These are phyloP conservation scores for Pomatorhinus ruficollis DNA, from an alignment of 2,113 vertebrate species.

Conservation along the genomic window DNA sequence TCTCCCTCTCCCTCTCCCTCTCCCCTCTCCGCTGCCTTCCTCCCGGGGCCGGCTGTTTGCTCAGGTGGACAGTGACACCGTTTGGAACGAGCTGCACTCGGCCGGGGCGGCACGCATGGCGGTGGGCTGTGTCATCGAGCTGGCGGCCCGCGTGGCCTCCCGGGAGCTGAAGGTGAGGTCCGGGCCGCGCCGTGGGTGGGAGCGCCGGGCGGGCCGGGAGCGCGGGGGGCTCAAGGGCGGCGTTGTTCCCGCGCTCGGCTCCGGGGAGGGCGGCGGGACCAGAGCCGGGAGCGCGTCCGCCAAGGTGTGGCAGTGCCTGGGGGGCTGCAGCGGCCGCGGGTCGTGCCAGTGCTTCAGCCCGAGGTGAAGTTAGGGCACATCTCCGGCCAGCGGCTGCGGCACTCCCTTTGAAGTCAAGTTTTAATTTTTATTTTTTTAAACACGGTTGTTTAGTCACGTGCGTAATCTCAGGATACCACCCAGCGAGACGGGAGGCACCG, in stretches of 20 bases:
- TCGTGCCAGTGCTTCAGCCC: not conserved
- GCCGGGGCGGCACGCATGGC: conserved; percentile 82
- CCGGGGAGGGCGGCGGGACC: not conserved
- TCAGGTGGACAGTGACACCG: conserved; percentile 98
- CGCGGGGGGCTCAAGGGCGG: conserved; percentile 66
- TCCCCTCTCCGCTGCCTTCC: conserved; percentile 52
- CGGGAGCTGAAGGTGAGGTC: conserved; percentile 87
- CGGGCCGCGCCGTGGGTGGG: conserved; percentile 83
- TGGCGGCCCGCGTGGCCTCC: conserved; percentile 82
- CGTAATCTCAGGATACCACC: conserved; percentile 58
- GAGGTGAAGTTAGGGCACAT: not conserved
- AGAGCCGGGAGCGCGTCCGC: not conserved
- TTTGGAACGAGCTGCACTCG: conserved; percentile 89
- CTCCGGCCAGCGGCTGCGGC: not conserved
- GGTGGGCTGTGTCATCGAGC: conserved; percentile 90
- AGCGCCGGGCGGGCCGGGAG: conserved; percentile 42
- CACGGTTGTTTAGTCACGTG: conserved; percentile 16
- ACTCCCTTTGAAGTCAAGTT: conserved; percentile 18
- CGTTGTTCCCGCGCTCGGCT: conserved; percentile 43
- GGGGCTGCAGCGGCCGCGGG: not conserved
- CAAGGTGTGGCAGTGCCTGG: conserved; percentile 25
- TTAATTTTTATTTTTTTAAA: not conserved
- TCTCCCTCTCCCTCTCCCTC: conserved; percentile 57
- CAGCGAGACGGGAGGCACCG: conserved; percentile 65
- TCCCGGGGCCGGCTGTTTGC: conserved; percentile 87